Base-by-base conservation (phyloP, 2,888 invertebrate genomes). In the Ectemnius lituratus region DNA sequence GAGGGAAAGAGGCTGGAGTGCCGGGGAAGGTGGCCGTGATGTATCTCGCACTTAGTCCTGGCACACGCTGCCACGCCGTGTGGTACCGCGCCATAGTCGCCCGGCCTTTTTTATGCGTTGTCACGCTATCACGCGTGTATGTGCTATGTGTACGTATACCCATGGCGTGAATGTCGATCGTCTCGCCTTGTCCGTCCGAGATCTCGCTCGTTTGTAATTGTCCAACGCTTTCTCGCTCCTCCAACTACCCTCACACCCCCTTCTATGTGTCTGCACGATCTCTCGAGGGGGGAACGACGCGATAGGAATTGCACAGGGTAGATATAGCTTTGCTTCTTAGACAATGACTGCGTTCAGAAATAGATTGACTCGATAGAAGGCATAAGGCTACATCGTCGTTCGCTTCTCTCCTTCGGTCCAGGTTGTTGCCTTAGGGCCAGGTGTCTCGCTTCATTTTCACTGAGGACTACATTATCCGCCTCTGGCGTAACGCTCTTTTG, bases 41-140 rank as follows among this genome's bases (percentile, higher is more conserved):
- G 89, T 89, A 90, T 90, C 88, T 90, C 86, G 89, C 89, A 89
- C 90, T 90, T 88, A 89, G 86, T 84, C 78, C 80, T 77, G 84
- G 84, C 85, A 84, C 84, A 73, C 83, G 80, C 72, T 76, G 74
- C 82, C 79, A 78, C 73, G 76, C 75, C 77, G 64, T 16, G 66
- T 20, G 13, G 18, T 16, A 52, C 81, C 61, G 37, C 70, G 75
- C 84, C 83, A 67, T 83, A 76, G 74, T 75, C 66, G 76, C 70
- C 69, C 60, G 46, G 62, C 62, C 45, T 68, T 76, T 79, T 78
- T 84, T 78, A 75, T 76, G 73, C 75, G 76, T 84, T 79, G 79
- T 81, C 81, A 73, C 79, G 80, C 70, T 81, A 81, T 84, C 84
- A 79, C 70, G 70, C 71, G 75, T 67, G 16, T 37, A 37, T 11